Base-by-base conservation (phyloP, 2,797 vertebrate species). In the Cyprinodon diabolis region DNA sequence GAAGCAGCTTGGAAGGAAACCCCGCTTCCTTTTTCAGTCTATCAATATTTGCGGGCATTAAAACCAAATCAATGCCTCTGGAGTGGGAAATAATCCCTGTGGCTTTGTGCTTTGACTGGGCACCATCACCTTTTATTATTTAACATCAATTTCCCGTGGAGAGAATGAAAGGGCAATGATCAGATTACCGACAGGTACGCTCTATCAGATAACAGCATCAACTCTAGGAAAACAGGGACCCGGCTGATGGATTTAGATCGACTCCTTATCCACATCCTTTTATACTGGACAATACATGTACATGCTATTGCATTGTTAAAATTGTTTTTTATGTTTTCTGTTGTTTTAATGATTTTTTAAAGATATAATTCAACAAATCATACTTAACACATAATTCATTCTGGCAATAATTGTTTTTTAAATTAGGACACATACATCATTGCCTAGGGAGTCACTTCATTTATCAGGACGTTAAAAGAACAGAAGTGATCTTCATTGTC, bases 1-100 rank as follows among this genome's bases (percentile, higher is more conserved):
- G 49, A 23, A 10, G 47, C 49, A 71, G 66, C 52, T 55, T 19
- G 48, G 52, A 77, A 71, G 69, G 68, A 76, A 84, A 72, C 30
- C 30, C 68, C 62, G 68, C 63, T 69, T 77, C 72, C 54, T 78
- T 79, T 66, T 72, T 67, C 76, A 83, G 81, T 83, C 82, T 83
- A 87, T 94, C 90, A 91, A 90, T 92, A 91, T 89, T 82, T 89
- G 78, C 82, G 80, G 86, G 80, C 85, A 90, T 91, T 91, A 92
- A 91, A 92, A 84, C 80, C 83, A 85, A 92, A 94, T 94, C 91
- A 90, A 92, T 95, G 88, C 55, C 80, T 80, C 35, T 69, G 75
- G 80, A 85, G 85, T 67, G 43, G 76, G 74, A 90, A 87, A 90
- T 90, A 92, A 91, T 92, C 89, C 88, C 88, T 74, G 70, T 76